Evolutionary conservation across 2,888 invertebrate genomes (phyloP), one percentile per base, ranked within the genome.

Genomic region (Cotesia congregata): DNA sequence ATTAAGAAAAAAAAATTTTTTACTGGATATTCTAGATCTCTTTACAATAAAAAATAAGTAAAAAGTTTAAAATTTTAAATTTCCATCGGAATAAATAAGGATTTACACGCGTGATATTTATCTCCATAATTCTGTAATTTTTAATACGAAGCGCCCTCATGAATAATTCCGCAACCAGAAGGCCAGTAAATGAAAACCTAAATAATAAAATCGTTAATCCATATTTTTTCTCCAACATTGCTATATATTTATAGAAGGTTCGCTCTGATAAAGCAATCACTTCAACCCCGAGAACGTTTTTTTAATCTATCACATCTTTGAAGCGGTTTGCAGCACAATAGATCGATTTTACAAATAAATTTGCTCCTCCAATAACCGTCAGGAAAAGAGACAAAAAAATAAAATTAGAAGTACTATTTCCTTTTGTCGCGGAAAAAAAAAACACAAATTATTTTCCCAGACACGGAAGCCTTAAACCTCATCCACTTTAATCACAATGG

Each of bases 71-170:
- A 20, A 20, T 20, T 20, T 20, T 1, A 1, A 1, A 20, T 20
- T 20, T 20, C 20, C 20, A 50, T 9, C 12, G 30, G 6, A 5
- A 72, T 39, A 39, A 64, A 39, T 9, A 41, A 17, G 4, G 41
- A 20, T 40, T 20, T 64, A 64, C 40, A 72, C 41, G n/a, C 38
- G 5, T 12, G 64, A 41, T 72, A 72, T 72, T 65, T 62, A 67
- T 67, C 40, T 15, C 30, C 17, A 15, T 40, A 40, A 72, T 41
- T 72, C 17, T 2, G 6, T 50, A 50, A 50, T 9, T 9, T 50
- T 12, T 50, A 50, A 9, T 50, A 50, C 4, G 2, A 50, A 9
- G 12, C 12, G 50, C 12, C 12, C 0, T 50, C 4, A 50, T 50
- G 9, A 50, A 50, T 50, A 12, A 50, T 9, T 5, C 30, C 1